Percentiles rank a stretch among this genome's conserved stretches.
Evolutionary conservation across 2,888 invertebrate species (phyloP).

Genomic region (Byasa hedistus): DNA sequence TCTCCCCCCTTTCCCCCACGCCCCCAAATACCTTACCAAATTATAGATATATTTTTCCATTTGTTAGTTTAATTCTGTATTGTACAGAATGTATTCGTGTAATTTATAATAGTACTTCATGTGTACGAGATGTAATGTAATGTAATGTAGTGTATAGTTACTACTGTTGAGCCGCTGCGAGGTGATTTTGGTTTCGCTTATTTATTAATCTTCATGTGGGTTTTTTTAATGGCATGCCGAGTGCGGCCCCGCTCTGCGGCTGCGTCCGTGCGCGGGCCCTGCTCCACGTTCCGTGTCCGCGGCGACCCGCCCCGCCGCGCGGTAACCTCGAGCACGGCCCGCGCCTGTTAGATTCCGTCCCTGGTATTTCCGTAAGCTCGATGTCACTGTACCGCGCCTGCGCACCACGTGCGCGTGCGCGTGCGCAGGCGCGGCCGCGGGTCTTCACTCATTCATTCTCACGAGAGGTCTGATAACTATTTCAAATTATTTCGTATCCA

Average conservation of each 20-base stretch:
- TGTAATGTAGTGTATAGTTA: conserved; percentile 32
- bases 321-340: not conserved
- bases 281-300: not conserved
- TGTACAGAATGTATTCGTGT: not conserved
- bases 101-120: conserved; percentile 11
- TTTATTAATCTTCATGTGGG: conserved; percentile 66
- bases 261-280: conserved; percentile 50
- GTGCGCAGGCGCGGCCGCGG: conserved; percentile 36
- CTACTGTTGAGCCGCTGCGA: conserved; percentile 42
- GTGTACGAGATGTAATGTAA: conserved; percentile 28
- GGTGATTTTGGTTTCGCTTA: conserved; percentile 49
- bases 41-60: not conserved
- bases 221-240: conserved; percentile 76
- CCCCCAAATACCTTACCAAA: conserved; percentile 8
- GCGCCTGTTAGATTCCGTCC: not conserved
- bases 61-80: not conserved
- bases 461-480: too few species aligned
- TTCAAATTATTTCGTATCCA: too few species aligned
- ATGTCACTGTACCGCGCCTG: not conserved
- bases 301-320: not conserved
- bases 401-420: too few species aligned
- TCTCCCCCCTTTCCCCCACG: not conserved
- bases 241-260: conserved; percentile 27
- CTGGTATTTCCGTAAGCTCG: not conserved
- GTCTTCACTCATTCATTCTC: conserved; percentile 70